These are phyloP conservation scores for Noctua fimbriata DNA, from an alignment of 2,888 invertebrate species.

Conservation along the genomic window DNA sequence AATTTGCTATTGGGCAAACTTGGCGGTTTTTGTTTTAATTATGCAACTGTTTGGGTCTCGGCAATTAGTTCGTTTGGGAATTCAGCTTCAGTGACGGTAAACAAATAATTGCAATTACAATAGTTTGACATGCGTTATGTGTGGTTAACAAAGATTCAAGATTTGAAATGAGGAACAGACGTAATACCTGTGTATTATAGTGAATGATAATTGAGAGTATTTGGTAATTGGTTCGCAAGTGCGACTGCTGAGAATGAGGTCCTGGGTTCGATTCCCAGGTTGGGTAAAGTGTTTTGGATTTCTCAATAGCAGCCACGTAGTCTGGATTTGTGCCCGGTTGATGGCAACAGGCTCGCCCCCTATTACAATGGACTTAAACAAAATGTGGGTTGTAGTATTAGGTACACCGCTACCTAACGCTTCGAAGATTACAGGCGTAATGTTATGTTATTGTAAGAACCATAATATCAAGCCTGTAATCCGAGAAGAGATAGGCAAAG, in stretches of 20 bases:
- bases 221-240: too few species aligned
- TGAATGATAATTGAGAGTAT: background rate
- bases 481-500: too few species aligned
- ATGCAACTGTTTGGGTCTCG: slow-evolving; percentile 22
- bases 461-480: background rate
- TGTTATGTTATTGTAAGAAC: background rate
- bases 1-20: slow-evolving; percentile 19
- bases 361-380: too few species aligned
- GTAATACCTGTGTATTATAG: background rate
- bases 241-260: too few species aligned
- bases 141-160: background rate
- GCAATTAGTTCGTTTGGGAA: background rate
- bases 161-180: background rate
- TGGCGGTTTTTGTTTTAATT: slow-evolving; percentile 24
- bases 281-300: too few species aligned
- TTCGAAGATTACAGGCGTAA: too few species aligned
- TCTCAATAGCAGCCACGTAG: too few species aligned
- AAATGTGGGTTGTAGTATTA: too few species aligned
- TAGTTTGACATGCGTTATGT: background rate
- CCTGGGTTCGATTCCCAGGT: too few species aligned
- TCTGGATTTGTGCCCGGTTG: too few species aligned
- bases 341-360: too few species aligned
- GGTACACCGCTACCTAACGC: too few species aligned
- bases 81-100: background rate
- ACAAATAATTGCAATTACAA: background rate